Percentiles rank a stretch among this genome's conserved stretches.
phyloP scores from a whole-genome alignment of 1,140 invertebrate genomes.

The Gonatopus flavifemur region DNA sequence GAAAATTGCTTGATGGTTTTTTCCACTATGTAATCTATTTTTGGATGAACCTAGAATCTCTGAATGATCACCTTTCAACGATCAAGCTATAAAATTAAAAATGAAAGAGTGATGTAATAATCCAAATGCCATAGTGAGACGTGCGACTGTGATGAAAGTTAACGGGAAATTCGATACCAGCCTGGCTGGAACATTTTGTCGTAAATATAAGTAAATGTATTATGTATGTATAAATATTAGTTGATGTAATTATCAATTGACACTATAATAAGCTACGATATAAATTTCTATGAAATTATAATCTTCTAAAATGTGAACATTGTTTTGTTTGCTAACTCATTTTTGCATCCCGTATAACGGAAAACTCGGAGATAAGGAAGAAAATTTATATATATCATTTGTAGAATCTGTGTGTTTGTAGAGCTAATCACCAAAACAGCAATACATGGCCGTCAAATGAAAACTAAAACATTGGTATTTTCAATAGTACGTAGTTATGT shows the following conservation, averaged over 20 bases:
- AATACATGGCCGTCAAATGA: too few species aligned
- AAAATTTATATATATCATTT: too few species aligned
- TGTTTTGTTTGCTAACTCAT: too few species aligned
- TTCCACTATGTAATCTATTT: too few species aligned
- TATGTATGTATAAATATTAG: slow-evolving; percentile 7
- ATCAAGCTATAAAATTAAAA: not conserved
- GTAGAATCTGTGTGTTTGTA: too few species aligned
- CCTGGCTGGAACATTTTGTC: slow-evolving; percentile 18
- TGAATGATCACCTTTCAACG: too few species aligned
- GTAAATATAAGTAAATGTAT: slow-evolving; percentile 15
- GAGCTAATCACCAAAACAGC: too few species aligned
- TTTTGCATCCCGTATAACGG: too few species aligned
- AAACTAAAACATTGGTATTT: too few species aligned
- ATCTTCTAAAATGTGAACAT: slow-evolving; percentile 11
- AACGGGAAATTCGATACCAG: slow-evolving; percentile 25
- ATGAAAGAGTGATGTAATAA: slow-evolving; percentile 21
- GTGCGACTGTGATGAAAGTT: slow-evolving; percentile 42
- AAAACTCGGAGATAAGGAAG: too few species aligned
- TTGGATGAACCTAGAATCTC: too few species aligned
- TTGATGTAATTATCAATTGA: slow-evolving; percentile 14
- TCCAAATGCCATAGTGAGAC: slow-evolving; percentile 36
- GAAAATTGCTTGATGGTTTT: slow-evolving; percentile 16
- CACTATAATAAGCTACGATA: slow-evolving; percentile 11
- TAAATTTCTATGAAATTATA: slow-evolving; percentile 15
- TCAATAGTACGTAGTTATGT: too few species aligned